A percentile compares a stretch with the other conserved stretches of the same genome.
phyloP scores from a whole-genome alignment of 2,888 invertebrate species.

The Esperia sulphurella region DNA sequence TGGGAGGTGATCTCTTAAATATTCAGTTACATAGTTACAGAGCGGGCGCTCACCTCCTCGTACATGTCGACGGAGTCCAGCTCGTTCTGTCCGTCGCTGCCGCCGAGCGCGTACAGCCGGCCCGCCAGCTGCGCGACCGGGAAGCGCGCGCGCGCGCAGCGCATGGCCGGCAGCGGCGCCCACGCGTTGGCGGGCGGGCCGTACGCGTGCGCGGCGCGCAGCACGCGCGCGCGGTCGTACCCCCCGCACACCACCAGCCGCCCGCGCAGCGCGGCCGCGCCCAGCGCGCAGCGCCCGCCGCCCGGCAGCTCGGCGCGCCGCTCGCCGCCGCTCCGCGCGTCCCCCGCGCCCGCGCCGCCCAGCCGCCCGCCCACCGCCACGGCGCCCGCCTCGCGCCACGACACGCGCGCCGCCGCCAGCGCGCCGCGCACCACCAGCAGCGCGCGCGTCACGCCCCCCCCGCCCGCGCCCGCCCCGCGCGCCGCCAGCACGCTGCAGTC shows the following conservation, averaged over 20 bases:
- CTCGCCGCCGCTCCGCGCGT: constrained; percentile 74
- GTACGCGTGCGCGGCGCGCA: constrained; percentile 87
- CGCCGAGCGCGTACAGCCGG: constrained; percentile 88
- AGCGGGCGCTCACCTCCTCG: constrained; percentile 17
- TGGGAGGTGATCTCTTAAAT: no score
- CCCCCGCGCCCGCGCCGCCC: constrained; percentile 84
- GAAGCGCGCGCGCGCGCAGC: constrained; percentile 87
- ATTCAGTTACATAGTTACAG: no score
- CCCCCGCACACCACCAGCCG: constrained; percentile 88
- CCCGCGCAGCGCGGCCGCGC: constrained; percentile 84
- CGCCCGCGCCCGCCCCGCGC: constrained; percentile 37
- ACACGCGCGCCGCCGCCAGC: constrained; percentile 27
- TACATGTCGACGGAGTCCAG: constrained; percentile 77
- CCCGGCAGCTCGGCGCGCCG: constrained; percentile 72
- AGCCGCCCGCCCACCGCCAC: constrained; percentile 80
- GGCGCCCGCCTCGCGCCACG: constrained; percentile 25
- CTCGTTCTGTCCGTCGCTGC: constrained; percentile 91
- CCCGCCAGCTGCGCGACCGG: constrained; percentile 83
- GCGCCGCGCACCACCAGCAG: constrained; percentile 26
- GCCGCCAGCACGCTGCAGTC: constrained; percentile 22
- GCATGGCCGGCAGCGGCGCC: constrained; percentile 84
- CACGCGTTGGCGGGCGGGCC: constrained; percentile 84
- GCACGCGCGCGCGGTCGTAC: constrained; percentile 91
- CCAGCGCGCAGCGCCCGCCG: constrained; percentile 88
- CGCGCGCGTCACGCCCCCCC: constrained; percentile 38